Evolutionary conservation across 2,888 invertebrate species (phyloP).

Genomic region (Calameuta idolon): DNA sequence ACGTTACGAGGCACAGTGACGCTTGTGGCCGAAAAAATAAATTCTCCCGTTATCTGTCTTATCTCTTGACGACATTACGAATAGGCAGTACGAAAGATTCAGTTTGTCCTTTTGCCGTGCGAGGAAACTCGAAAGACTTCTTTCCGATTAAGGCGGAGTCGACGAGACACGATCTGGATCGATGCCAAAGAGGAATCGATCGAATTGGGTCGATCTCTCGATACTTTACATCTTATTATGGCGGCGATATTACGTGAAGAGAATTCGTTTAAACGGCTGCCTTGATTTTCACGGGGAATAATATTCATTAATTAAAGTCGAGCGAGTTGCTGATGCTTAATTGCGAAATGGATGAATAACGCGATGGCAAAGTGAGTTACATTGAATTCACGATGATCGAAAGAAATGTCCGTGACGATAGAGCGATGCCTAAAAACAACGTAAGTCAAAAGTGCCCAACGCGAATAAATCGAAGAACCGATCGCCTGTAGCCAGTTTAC

Average conservation of each 20-base stretch:
- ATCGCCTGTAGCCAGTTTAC: background rate
- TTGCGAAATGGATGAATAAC: background rate
- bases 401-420: background rate
- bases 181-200: background rate
- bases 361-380: background rate
- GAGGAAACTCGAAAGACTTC: background rate
- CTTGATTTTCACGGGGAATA: background rate
- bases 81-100: background rate
- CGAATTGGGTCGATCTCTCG: background rate
- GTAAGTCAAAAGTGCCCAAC: background rate
- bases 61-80: background rate
- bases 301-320: background rate
- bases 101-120: background rate
- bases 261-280: background rate
- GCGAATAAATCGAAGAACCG: background rate
- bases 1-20: background rate
- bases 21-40: background rate
- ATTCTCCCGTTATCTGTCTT: background rate
- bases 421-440: background rate
- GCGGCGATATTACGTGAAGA: background rate
- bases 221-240: background rate
- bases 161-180: background rate
- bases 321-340: background rate
- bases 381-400: background rate
- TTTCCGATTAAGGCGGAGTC: background rate